Conservation (phyloP, 2,888 invertebrate genomes). For the Gisinianus flammeolus region DNA sequence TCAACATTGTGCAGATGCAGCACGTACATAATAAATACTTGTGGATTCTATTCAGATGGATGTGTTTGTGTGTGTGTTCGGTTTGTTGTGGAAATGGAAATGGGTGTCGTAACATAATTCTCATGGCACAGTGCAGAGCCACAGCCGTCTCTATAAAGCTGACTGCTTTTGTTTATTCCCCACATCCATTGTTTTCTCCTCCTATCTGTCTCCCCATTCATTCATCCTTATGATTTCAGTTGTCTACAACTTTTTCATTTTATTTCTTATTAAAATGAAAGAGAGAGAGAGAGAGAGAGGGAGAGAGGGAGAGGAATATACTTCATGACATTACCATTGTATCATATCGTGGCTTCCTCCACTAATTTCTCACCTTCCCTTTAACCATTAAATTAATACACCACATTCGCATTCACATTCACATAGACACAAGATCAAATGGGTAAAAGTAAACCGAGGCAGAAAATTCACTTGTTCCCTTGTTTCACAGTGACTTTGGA, state of each 20-base stretch:
- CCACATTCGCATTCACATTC: too few species aligned
- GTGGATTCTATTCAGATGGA: too few species aligned
- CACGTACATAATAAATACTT: too few species aligned
- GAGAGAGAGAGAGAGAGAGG: too few species aligned
- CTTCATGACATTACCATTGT: too few species aligned
- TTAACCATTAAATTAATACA: too few species aligned
- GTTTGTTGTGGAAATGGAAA: constrained; percentile 9
- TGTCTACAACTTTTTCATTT: not conserved
- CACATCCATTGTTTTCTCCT: not conserved
- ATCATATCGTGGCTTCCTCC: too few species aligned
- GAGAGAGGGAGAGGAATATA: too few species aligned
- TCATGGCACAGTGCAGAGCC: constrained; percentile 14
- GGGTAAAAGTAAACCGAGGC: constrained; percentile 28
- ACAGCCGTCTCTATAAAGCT: not conserved
- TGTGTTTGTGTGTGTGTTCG: too few species aligned
- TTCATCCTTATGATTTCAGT: not conserved
- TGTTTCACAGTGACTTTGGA: not conserved
- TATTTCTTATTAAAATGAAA: too few species aligned
- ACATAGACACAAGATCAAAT: not conserved
- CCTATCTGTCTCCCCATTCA: not conserved
- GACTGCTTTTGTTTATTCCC: not conserved
- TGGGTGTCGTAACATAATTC: constrained; percentile 37
- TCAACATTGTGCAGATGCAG: too few species aligned
- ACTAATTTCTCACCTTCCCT: not conserved
- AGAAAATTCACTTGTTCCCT: constrained; percentile 6